Evolutionary conservation across 2,113 vertebrate species (phyloP).

Genomic region (Ellobius talpinus): DNA sequence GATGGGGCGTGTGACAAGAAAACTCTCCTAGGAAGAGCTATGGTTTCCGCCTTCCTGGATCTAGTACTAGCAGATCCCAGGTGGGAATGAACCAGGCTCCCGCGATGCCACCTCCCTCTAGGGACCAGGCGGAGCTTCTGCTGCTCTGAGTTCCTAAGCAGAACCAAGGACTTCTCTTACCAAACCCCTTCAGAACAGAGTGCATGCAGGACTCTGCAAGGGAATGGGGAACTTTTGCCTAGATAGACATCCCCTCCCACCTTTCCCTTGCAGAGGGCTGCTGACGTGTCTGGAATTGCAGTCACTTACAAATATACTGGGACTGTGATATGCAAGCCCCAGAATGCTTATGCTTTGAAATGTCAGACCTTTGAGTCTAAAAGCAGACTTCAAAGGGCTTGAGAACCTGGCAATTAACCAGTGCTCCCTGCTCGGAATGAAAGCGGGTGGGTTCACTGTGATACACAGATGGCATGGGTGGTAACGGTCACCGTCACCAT

Average conservation of each 20-base stretch:
- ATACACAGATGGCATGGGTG: slow-evolving; percentile 49
- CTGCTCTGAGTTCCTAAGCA: background rate
- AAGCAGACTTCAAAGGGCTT: slow-evolving; percentile 66
- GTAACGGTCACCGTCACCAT: slow-evolving; percentile 30
- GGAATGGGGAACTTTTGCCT: background rate
- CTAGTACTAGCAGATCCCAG: background rate
- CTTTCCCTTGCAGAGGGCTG: background rate
- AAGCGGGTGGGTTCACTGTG: slow-evolving; percentile 28
- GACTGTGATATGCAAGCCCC: background rate
- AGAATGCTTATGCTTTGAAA: slow-evolving; percentile 59
- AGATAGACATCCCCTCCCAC: background rate
- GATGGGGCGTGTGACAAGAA: slow-evolving; percentile 51
- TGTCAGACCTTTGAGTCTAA: slow-evolving; percentile 71
- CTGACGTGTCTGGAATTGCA: background rate
- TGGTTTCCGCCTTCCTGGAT: background rate
- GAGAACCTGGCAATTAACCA: slow-evolving; percentile 69
- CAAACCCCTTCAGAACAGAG: background rate
- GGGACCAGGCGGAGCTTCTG: background rate
- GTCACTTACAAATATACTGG: background rate
- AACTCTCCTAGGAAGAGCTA: slow-evolving; percentile 13
- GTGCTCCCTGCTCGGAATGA: slow-evolving; percentile 29
- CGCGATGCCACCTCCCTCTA: background rate
- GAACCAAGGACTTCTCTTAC: too few species aligned
- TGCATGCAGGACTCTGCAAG: too few species aligned
- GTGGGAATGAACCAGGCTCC: background rate